phyloP scores from a whole-genome alignment of 2,797 vertebrate species.

The Mormyrus hasselquistii region DNA sequence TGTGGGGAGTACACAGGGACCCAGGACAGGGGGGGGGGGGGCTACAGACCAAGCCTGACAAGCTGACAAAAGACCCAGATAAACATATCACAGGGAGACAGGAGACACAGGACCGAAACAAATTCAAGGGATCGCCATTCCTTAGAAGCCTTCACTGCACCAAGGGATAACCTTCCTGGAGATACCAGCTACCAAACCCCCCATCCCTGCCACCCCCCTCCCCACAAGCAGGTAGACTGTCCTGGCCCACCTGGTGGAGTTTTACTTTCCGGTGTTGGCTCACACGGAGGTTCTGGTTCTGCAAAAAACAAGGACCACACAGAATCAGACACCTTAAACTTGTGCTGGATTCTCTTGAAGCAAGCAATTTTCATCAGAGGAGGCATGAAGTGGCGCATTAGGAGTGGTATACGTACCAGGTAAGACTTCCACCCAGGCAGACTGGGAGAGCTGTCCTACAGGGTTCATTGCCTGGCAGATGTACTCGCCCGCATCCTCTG shows the following conservation, averaged over 20 bases:
- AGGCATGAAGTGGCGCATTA: background rate
- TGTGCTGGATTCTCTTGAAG: background rate
- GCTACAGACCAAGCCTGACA: conserved; percentile 32
- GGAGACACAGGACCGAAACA: conserved; percentile 19
- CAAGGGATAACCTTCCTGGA: background rate
- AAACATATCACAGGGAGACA: conserved; percentile 55
- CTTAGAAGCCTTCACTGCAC: background rate
- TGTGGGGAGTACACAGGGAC: conserved; percentile 37
- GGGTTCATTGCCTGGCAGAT: conserved; percentile 57
- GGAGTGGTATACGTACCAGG: conserved; percentile 42
- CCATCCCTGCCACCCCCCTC: background rate
- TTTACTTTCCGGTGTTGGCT: conserved; percentile 29
- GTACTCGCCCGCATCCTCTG: conserved; percentile 62
- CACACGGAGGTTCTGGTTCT: conserved; percentile 41
- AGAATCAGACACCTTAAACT: background rate
- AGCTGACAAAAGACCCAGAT: conserved; percentile 43
- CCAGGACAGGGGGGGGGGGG: conserved; percentile 40
- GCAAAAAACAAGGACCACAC: background rate
- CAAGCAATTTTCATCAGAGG: background rate
- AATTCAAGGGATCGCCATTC: background rate
- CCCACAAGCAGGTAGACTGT: background rate
- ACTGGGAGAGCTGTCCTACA: conserved; percentile 49
- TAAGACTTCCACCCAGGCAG: conserved; percentile 62
- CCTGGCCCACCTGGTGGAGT: conserved; percentile 43
- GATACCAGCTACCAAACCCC: background rate